A percentile compares a stretch with the other conserved stretches of the same genome.
Evolutionary conservation across 2,113 vertebrate species (phyloP).

Genomic region (Rhipidura dahli): DNA sequence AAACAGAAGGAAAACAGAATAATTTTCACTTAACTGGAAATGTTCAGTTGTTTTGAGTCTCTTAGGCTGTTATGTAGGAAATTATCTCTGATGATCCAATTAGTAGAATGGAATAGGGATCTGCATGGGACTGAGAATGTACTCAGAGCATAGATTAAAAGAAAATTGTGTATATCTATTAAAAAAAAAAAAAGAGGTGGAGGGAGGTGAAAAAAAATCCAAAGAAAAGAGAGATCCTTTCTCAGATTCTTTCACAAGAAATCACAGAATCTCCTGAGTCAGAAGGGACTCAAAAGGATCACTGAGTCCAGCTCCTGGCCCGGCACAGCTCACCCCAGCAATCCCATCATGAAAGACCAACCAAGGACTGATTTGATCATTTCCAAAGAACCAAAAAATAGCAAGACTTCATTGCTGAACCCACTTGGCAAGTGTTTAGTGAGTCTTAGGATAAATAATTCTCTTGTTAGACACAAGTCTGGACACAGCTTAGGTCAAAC

Average conservation of each 20-base stretch:
- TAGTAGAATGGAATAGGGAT: constrained; percentile 38
- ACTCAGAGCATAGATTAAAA: constrained; percentile 32
- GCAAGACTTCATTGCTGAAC: neutral
- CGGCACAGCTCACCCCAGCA: neutral
- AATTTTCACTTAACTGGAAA: constrained; percentile 52
- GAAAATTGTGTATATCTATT: constrained; percentile 1
- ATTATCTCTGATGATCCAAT: constrained; percentile 58
- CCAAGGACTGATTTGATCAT: neutral
- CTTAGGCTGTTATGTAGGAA: constrained; percentile 44
- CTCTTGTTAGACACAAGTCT: neutral
- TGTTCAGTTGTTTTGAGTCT: constrained; percentile 26
- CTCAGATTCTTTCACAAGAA: neutral
- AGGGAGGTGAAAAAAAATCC: neutral
- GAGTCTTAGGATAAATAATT: neutral
- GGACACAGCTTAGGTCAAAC: neutral
- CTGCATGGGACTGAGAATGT: constrained; percentile 29
- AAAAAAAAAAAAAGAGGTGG: neutral
- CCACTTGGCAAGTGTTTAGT: neutral
- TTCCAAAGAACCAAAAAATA: neutral
- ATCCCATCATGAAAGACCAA: neutral
- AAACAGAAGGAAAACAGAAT: constrained; percentile 14
- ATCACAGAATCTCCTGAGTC: neutral
- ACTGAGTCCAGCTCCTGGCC: neutral
- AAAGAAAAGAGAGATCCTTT: neutral
- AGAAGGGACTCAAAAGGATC: neutral